Conservation (phyloP, 2,888 invertebrate species). For the Sesia bembeciformis region DNA sequence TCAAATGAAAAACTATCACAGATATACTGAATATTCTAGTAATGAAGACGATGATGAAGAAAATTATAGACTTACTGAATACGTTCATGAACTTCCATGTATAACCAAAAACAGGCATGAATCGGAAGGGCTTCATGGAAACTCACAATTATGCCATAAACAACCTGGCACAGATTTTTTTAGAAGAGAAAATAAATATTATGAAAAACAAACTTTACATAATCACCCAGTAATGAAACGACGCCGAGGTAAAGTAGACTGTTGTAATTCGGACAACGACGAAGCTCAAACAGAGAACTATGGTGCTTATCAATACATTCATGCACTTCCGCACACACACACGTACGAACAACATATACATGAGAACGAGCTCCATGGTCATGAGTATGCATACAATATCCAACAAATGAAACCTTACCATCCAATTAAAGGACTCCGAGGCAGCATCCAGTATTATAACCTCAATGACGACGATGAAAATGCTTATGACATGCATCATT, state of each 20-base stretch:
- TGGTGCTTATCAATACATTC: too few species aligned
- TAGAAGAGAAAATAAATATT: neutral
- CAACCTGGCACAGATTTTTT: neutral
- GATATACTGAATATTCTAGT: too few species aligned
- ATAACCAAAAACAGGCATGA: neutral
- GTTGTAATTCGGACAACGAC: too few species aligned
- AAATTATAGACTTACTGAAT: neutral
- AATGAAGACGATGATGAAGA: neutral
- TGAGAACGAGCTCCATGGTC: too few species aligned
- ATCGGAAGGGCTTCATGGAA: neutral
- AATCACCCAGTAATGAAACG: neutral
- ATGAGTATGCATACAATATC: too few species aligned
- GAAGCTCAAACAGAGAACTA: too few species aligned
- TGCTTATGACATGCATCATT: neutral
- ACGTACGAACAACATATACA: too few species aligned
- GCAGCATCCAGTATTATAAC: neutral
- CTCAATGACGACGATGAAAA: neutral
- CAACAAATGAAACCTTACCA: slow-evolving; percentile 2
- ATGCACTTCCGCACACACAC: too few species aligned
- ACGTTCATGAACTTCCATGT: neutral
- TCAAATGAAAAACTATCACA: too few species aligned
- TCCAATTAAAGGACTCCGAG: slow-evolving; percentile 1
- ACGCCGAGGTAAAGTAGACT: neutral
- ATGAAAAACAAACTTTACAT: neutral
- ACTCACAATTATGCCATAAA: neutral